phyloP scores from a whole-genome alignment of 92 coral and sea anemone genomes.

The Heteractis magnifica region DNA sequence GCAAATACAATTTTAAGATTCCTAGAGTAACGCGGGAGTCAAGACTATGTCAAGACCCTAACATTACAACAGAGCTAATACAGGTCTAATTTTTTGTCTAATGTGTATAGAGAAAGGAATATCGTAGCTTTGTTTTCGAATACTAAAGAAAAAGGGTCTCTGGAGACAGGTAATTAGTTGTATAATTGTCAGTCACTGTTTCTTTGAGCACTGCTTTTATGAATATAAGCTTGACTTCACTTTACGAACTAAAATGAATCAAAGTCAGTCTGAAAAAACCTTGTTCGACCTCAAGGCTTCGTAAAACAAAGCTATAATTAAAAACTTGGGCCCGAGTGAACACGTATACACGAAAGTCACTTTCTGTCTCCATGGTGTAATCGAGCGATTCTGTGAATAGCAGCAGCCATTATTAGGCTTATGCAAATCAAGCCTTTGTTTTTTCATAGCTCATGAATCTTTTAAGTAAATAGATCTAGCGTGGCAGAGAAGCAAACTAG shows the following conservation, averaged over 20 bases:
- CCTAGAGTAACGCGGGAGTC: slow-evolving; percentile 21
- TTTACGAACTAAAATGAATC: neutral
- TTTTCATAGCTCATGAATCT: slow-evolving; percentile 61
- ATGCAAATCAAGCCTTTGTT: slow-evolving; percentile 81
- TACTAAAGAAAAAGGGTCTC: slow-evolving; percentile 35
- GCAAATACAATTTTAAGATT: slow-evolving; percentile 31
- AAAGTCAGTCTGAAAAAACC: neutral
- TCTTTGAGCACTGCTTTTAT: slow-evolving; percentile 37
- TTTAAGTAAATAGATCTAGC: slow-evolving; percentile 58
- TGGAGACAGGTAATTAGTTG: slow-evolving; percentile 66
- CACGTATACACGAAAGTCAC: slow-evolving; percentile 12
- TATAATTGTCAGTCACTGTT: slow-evolving; percentile 62
- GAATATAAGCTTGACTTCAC: neutral
- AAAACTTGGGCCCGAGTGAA: neutral
- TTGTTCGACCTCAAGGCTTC: neutral
- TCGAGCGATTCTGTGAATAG: slow-evolving; percentile 17
- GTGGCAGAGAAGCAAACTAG: slow-evolving; percentile 47
- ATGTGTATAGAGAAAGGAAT: slow-evolving; percentile 5
- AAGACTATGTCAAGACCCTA: neutral
- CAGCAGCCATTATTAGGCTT: slow-evolving; percentile 67
- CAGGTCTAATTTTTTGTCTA: slow-evolving; percentile 5
- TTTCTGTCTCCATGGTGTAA: slow-evolving; percentile 20
- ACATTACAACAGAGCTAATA: neutral
- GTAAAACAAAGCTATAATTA: neutral
- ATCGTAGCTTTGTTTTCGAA: slow-evolving; percentile 29